phyloP scores from a whole-genome alignment of 2,113 vertebrate genomes.

The Poeciliopsis prolifica region DNA sequence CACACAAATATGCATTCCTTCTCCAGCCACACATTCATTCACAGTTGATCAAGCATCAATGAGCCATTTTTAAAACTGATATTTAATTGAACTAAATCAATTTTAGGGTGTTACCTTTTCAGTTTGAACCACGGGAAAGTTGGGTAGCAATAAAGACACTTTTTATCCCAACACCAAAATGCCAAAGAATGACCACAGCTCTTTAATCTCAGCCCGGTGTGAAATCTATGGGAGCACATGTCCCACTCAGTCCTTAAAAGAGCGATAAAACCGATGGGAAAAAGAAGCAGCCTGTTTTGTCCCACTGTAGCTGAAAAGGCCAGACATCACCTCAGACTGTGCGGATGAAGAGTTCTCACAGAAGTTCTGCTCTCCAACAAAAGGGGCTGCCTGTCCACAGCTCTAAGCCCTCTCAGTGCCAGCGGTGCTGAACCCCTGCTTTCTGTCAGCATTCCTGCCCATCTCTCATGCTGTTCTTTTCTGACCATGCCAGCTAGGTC shows the following conservation, averaged over 20 bases:
- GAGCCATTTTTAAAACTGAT: not conserved
- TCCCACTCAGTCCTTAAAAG: slow-evolving; percentile 68
- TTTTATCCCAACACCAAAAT: slow-evolving; percentile 33
- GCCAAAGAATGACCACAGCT: slow-evolving; percentile 58
- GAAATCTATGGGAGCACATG: slow-evolving; percentile 50
- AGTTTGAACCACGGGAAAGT: not conserved
- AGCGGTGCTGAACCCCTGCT: slow-evolving; percentile 61
- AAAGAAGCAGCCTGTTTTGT: slow-evolving; percentile 45
- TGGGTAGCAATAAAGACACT: slow-evolving; percentile 9
- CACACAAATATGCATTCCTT: not conserved
- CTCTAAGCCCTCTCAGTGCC: slow-evolving; percentile 59
- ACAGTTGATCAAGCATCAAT: not conserved
- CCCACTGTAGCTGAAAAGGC: slow-evolving; percentile 65
- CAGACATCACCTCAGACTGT: slow-evolving; percentile 56
- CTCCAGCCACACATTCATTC: not conserved
- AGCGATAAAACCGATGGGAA: slow-evolving; percentile 53
- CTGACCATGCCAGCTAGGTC: slow-evolving; percentile 71
- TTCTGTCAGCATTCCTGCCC: slow-evolving; percentile 66
- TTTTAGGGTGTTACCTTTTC: not conserved
- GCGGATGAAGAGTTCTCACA: slow-evolving; percentile 65
- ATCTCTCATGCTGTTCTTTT: slow-evolving; percentile 75
- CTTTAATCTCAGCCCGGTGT: slow-evolving; percentile 57
- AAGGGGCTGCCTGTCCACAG: slow-evolving; percentile 54
- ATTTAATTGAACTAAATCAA: slow-evolving; percentile 8
- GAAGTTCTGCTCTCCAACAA: slow-evolving; percentile 57